Evolutionary conservation across 92 coral and sea anemone genomes (phyloP).

Genomic region (Phenganax marumi): DNA sequence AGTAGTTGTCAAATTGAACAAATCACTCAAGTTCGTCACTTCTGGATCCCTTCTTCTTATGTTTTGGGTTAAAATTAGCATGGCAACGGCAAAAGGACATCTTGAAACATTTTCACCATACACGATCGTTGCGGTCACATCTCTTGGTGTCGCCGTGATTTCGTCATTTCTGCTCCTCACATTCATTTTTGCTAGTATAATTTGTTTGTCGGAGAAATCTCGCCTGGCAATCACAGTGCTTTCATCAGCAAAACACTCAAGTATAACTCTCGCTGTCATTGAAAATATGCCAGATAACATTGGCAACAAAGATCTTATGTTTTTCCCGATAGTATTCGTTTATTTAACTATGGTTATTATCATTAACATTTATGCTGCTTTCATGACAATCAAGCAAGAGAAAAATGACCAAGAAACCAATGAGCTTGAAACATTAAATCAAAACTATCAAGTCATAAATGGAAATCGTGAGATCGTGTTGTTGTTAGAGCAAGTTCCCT

Average conservation of each 20-base stretch:
- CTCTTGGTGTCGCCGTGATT: constrained; percentile 9
- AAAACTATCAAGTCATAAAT: no score
- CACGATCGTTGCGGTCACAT: not conserved
- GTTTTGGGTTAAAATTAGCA: constrained; percentile 15
- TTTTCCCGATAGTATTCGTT: constrained; percentile 3
- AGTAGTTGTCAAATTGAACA: not conserved
- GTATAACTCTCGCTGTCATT: constrained; percentile 13
- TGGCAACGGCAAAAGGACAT: constrained; percentile 14
- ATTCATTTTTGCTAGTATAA: not conserved
- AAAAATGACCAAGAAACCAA: not conserved
- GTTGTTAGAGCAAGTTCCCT: no score
- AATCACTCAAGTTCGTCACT: constrained; percentile 11
- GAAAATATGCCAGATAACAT: constrained; percentile 1
- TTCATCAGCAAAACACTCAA: constrained; percentile 6
- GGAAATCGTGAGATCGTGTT: no score
- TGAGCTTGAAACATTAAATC: no score
- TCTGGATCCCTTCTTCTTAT: constrained; percentile 4
- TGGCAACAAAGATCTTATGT: constrained; percentile 13
- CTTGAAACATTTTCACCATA: not conserved
- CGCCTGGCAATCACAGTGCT: constrained; percentile 7
- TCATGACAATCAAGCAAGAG: constrained; percentile 12
- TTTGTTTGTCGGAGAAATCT: not conserved
- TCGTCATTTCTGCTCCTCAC: constrained; percentile 9
- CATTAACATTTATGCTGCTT: not conserved
- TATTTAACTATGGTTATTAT: constrained; percentile 8